Evolutionary conservation across 1,140 invertebrate species (phyloP).

Genomic region (Stenopsyche tienmushanensis): DNA sequence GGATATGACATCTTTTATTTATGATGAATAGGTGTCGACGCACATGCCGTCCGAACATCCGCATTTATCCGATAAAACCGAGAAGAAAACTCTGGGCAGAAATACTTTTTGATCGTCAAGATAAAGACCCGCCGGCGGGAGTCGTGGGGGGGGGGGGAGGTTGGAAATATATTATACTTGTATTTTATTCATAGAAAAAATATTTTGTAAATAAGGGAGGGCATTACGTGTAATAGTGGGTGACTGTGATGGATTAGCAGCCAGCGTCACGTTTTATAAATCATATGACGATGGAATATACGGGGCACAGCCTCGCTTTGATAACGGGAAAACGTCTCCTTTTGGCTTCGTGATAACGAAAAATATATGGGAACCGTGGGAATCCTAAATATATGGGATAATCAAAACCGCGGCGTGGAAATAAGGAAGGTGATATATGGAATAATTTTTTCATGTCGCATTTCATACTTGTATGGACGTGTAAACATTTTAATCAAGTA

Average conservation of each 20-base stretch:
- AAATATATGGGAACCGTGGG: neutral
- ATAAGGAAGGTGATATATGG: neutral
- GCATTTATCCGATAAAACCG: neutral
- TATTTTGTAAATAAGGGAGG: neutral
- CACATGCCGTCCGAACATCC: neutral
- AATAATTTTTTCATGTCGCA: neutral
- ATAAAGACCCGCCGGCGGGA: too few relatives aligned
- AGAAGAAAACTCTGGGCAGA: neutral
- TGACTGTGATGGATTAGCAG: constrained; percentile 9
- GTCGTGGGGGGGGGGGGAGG: too few relatives aligned
- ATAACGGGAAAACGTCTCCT: neutral
- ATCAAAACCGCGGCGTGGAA: neutral
- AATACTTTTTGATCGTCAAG: neutral
- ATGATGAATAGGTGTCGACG: constrained; percentile 23
- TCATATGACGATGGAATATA: too few relatives aligned
- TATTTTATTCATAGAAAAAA: neutral
- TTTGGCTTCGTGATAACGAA: neutral
- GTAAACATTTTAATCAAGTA: too few relatives aligned
- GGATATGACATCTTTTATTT: constrained; percentile 29
- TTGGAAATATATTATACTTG: neutral
- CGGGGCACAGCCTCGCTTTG: neutral
- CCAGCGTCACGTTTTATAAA: neutral
- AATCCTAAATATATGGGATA: neutral
- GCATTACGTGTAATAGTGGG: neutral
- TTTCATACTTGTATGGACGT: neutral